Evolutionary conservation across 2,797 vertebrate genomes (phyloP), one percentile per base, ranked within the genome.

Genomic region (Chaenodraco wilsoni): DNA sequence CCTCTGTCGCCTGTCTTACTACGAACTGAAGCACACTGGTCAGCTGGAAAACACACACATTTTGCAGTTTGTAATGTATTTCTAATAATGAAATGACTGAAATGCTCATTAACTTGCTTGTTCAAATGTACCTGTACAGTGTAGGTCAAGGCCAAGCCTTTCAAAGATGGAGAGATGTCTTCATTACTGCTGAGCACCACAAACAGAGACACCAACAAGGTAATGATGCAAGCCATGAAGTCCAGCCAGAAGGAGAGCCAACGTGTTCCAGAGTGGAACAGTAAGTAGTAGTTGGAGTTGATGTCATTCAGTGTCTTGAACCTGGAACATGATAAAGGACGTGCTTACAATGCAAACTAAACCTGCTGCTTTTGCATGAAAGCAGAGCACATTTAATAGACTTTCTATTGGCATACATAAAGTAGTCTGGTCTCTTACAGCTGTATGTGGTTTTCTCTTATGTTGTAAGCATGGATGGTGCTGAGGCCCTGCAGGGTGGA

Each of bases 171-270:
- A 37, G 66, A 93, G 75, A 95, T 84, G 1, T 82, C 4, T 0
- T 79, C 70, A 5, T 81, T 88, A 62, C 90, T 75, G 17, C 72
- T 95, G 54, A 95, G 84, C 46, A 94, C 92, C 19, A 94, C 93
- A 52, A 96, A 89, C 45, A 96, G 81, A 46, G 90, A 78, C 76
- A 96, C 94, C 0, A 83, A 15, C 55, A 95, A 82, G 23, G 91
- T 92, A 71, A 94, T 79, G 0, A 78, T 0, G 1, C 79, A 81
- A n/a, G 92, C 89, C 80, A 95, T 88, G 63, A 93, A 83, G 21
- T 96, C 93, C 57, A 93, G 91, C 76, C 94, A 93, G 77, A 95
- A 90, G 1, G 93, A 91, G 9, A 97, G 94, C 95, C 95, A 95
- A n/a, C 94, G 90, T 27, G 93, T 91, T 0, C 92, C 94, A 14